phyloP scores from a whole-genome alignment of 2,113 vertebrate species.

The Anas platyrhynchos region DNA sequence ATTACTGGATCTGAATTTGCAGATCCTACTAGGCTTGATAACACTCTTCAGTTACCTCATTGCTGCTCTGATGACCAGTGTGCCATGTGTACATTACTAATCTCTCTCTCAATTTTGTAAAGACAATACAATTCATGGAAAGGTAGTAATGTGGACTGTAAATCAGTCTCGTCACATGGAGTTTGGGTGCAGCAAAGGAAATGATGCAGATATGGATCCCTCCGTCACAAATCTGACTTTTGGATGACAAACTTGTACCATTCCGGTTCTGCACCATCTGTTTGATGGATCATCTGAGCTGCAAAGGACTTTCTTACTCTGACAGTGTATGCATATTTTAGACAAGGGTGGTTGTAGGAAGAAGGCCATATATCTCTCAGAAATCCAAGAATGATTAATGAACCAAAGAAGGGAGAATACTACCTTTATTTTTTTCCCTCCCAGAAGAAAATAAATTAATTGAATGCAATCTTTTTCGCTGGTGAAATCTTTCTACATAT shows the following conservation, averaged over 20 bases:
- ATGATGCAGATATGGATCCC: not conserved
- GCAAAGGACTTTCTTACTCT: not conserved
- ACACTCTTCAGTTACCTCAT: not conserved
- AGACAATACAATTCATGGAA: not conserved
- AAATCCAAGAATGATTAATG: not conserved
- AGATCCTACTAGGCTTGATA: not conserved
- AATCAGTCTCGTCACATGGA: not conserved
- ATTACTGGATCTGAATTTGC: not conserved
- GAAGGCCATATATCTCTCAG: not conserved
- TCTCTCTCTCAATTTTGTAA: not conserved
- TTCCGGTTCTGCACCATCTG: not conserved
- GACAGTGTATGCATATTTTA: not conserved
- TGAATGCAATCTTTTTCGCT: not conserved
- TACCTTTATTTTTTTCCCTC: not conserved
- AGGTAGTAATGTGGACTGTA: not conserved
- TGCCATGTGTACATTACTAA: not conserved
- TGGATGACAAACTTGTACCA: not conserved
- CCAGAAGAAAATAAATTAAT: not conserved
- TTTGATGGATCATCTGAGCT: not conserved
- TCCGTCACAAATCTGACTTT: not conserved
- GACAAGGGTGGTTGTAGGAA: not conserved
- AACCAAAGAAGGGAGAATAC: not conserved
- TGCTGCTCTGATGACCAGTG: not conserved
- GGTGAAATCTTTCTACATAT: not conserved
- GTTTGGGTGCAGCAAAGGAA: not conserved